Evolutionary conservation across 2,888 invertebrate species (phyloP).

Genomic region (Agrilus cyanescens): DNA sequence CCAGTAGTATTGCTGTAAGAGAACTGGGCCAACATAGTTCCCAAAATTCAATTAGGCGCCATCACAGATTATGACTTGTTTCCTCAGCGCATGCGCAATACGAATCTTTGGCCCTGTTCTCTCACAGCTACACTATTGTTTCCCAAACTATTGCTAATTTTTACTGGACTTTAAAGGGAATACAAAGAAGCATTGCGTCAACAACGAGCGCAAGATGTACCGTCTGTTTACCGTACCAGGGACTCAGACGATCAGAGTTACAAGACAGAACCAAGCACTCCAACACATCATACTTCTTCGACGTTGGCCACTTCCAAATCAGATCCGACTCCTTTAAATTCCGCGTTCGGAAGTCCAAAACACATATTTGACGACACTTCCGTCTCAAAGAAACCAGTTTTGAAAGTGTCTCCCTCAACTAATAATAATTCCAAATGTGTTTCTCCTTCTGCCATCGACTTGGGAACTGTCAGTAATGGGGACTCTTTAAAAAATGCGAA

Average conservation of each 20-base stretch:
- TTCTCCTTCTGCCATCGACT: slow-evolving; percentile 21
- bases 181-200: slow-evolving; percentile 83
- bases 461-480: slow-evolving; percentile 14
- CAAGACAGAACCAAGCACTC: slow-evolving; percentile 39
- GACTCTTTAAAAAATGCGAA: slow-evolving; percentile 34
- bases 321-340: slow-evolving; percentile 38
- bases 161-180: slow-evolving; percentile 47
- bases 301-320: slow-evolving; percentile 35
- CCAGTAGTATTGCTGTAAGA: slow-evolving; percentile 3
- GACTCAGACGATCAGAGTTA: slow-evolving; percentile 46
- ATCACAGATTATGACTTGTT: background rate
- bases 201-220: slow-evolving; percentile 67
- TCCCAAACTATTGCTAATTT: slow-evolving; percentile 4
- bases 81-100: too few species aligned
- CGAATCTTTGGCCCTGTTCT: too few species aligned
- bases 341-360: slow-evolving; percentile 41
- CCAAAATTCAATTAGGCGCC: too few species aligned
- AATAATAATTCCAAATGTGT: slow-evolving; percentile 31
- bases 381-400: slow-evolving; percentile 52
- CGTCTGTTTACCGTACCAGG: slow-evolving; percentile 56
- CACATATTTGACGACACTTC: slow-evolving; percentile 43
- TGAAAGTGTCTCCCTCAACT: slow-evolving; percentile 70
- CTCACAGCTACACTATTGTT: too few species aligned
- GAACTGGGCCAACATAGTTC: too few species aligned
- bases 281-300: slow-evolving; percentile 39